phyloP scores from a whole-genome alignment of 2,113 vertebrate genomes.

The Platysteira castanea region DNA sequence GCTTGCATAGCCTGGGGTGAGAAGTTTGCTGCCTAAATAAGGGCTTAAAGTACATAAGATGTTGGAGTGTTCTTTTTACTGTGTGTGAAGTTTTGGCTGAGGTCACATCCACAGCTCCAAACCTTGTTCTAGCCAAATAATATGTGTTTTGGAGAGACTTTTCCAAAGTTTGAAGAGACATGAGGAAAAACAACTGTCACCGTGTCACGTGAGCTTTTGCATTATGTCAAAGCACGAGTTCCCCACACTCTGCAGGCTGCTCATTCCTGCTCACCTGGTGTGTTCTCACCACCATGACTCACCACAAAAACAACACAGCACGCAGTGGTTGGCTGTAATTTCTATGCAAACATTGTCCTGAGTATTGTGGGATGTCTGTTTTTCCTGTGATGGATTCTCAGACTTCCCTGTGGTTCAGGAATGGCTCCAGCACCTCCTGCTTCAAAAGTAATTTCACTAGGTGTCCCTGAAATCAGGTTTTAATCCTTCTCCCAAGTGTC shows the following conservation, averaged over 20 bases:
- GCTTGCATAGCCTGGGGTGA: neutral
- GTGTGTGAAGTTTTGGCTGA: neutral
- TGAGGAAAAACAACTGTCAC: neutral
- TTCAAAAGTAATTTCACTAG: neutral
- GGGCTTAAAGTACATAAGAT: neutral
- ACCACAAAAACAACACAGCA: neutral
- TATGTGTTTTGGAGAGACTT: neutral
- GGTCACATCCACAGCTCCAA: neutral
- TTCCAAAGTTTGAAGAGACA: neutral
- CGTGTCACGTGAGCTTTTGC: neutral
- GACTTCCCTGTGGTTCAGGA: neutral
- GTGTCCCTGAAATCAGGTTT: neutral
- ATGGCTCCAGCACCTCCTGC: neutral
- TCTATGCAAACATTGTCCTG: neutral
- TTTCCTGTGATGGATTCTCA: neutral
- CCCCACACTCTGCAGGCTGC: accelerated
- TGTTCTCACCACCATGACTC: neutral
- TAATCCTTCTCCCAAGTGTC: neutral
- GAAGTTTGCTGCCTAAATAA: neutral
- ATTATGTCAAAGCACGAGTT: neutral
- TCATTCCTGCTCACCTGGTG: neutral
- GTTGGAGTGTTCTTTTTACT: neutral
- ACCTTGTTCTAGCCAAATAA: neutral
- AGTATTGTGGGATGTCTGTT: neutral
- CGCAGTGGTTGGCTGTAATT: neutral